Evolutionary conservation across 1,140 invertebrate genomes (phyloP).

Genomic region (Pissodes strobi): DNA sequence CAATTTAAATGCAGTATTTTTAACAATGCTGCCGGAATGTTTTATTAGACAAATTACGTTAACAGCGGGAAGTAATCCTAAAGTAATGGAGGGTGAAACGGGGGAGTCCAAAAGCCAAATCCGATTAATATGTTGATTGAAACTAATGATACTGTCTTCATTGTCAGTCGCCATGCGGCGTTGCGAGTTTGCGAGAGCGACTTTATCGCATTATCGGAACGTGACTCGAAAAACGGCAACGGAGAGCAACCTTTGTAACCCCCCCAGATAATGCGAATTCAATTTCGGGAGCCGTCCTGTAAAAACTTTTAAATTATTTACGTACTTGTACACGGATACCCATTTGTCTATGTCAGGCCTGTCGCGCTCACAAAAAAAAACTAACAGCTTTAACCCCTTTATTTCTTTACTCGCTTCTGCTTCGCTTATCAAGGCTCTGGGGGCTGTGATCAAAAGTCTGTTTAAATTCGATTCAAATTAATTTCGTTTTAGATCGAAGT

Average conservation of each 20-base stretch:
- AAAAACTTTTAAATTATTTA: conserved; percentile 41
- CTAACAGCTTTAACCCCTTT: conserved; percentile 11
- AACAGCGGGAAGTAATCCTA: background rate
- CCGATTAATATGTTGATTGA: conserved; percentile 55
- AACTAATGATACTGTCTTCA: conserved; percentile 54
- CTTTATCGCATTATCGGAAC: conserved; percentile 33
- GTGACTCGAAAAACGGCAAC: conserved; percentile 40
- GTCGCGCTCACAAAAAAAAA: conserved; percentile 7
- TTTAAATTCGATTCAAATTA: conserved; percentile 9
- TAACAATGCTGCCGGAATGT: no score
- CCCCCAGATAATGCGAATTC: conserved; percentile 37
- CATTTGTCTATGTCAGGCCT: conserved; percentile 17
- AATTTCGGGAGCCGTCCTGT: conserved; percentile 32
- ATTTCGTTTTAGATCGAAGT: no score
- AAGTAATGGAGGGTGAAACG: conserved; percentile 48
- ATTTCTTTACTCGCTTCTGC: background rate
- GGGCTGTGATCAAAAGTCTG: background rate
- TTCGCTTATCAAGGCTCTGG: background rate
- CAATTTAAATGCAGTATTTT: no score
- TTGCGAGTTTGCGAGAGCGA: no score
- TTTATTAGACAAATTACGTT: no score
- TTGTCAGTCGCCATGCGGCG: no score
- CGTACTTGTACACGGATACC: conserved; percentile 26
- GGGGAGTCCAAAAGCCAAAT: conserved; percentile 38
- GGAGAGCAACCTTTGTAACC: conserved; percentile 22